These are phyloP conservation scores for Diadumene lineata DNA, from an alignment of 92 coral and sea anemone species.

Conservation along the genomic window DNA sequence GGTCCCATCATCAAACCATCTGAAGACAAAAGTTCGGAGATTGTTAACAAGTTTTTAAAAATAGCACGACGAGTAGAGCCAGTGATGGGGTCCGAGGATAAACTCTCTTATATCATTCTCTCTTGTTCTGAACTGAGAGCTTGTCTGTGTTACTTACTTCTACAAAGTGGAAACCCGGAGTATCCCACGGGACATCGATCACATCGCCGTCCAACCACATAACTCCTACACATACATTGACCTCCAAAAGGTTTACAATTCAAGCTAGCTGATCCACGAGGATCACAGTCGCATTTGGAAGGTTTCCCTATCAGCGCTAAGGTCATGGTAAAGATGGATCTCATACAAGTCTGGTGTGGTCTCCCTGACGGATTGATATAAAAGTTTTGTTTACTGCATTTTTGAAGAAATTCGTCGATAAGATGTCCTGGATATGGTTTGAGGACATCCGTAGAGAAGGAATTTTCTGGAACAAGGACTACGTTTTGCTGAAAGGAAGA, in stretches of 20 bases:
- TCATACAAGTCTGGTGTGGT: slow-evolving; percentile 51
- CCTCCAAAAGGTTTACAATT: slow-evolving; percentile 82
- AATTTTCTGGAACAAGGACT: slow-evolving; percentile 57
- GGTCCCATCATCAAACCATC: no score
- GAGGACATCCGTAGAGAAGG: slow-evolving; percentile 56
- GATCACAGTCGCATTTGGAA: slow-evolving; percentile 71
- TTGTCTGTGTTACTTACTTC: slow-evolving; percentile 61
- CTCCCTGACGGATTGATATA: slow-evolving; percentile 43
- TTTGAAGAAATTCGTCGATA: slow-evolving; percentile 58
- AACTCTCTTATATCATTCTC: no score
- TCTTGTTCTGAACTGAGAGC: no score
- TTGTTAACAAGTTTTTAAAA: no score
- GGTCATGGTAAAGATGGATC: slow-evolving; percentile 76
- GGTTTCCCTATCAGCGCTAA: slow-evolving; percentile 65
- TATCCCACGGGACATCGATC: slow-evolving; percentile 73
- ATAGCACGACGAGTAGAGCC: no score
- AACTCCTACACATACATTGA: slow-evolving; percentile 73
- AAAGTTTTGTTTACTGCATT: slow-evolving; percentile 76
- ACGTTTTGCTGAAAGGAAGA: slow-evolving; percentile 44
- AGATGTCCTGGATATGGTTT: slow-evolving; percentile 59
- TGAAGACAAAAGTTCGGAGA: no score
- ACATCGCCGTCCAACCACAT: slow-evolving; percentile 86
- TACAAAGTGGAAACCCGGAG: slow-evolving; percentile 86
- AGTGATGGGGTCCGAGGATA: no score
- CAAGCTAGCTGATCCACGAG: slow-evolving; percentile 62